Base-by-base conservation (phyloP, 2,113 vertebrate species). In the Xenus cinereus region DNA sequence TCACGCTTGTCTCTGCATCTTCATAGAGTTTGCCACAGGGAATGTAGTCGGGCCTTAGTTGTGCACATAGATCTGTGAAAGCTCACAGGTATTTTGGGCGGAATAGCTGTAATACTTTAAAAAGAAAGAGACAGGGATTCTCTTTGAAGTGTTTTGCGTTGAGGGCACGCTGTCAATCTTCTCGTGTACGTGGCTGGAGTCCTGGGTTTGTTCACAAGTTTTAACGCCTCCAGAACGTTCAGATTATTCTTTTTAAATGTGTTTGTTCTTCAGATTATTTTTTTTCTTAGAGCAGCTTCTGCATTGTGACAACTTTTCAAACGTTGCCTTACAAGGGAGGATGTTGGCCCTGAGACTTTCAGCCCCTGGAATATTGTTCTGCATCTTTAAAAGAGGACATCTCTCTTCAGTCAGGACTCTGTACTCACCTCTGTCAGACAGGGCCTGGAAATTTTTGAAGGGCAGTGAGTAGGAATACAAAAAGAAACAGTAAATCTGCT, bases 141-240 rank as follows among this genome's bases (percentile, higher is more conserved):
- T 24, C 18, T 80, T 32, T 10, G 10, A 53, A 48, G 20, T 6
- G 15, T 24, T 69, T 56, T 63, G 18, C 16, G 0, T 7, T 27
- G 18, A 74, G 48, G 35, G 26, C 57, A 27, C 2, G 0, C 23
- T 45, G 4, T 22, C 30, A 46, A 1, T 39, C 57, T 53, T 23
- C 20, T 66, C 41, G 26, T 53, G n/a, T 35, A 5, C 0, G 0
- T 59, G 43, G 21, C 41, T 69, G 32, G 28, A 74, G 26, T 72
- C 89, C 32, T 54, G 27, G 8, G n/a, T 85, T 27, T 39, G 15
- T 67, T 68, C 80, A 22, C 7, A 17, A 27, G 23, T 48, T 83
- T 35, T 83, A 43, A 53, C 45, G 62, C 66, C 28, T 91, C 14
- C 6, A 37, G 35, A 82, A 35, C 7, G 3, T 68, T 91, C n/a